A percentile compares a stretch with the other conserved stretches of the same genome.
These are phyloP conservation scores for Drosophila parabipectinata DNA, from an alignment of 1,140 invertebrate genomes.

Conservation along the genomic window DNA sequence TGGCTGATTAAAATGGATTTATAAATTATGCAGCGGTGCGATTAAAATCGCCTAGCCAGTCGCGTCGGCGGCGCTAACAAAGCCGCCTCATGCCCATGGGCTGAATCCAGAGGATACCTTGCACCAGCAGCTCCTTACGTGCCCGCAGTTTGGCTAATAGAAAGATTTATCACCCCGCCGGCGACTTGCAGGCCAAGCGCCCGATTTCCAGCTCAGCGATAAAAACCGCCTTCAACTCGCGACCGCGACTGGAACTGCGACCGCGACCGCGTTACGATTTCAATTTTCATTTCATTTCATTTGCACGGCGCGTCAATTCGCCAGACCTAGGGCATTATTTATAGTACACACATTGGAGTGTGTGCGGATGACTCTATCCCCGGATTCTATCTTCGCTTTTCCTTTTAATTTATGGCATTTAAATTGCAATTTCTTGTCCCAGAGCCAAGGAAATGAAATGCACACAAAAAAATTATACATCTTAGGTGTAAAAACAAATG, in stretches of 20 bases:
- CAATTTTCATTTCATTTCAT: slow-evolving; percentile 79
- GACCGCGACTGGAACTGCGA: slow-evolving; percentile 1
- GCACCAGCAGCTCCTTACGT: slow-evolving; percentile 23
- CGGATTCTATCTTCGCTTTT: slow-evolving; percentile 57
- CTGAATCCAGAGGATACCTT: background rate
- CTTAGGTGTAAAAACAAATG: background rate
- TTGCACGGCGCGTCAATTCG: slow-evolving; percentile 68
- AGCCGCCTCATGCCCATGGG: slow-evolving; percentile 32
- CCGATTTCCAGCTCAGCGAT: slow-evolving; percentile 68
- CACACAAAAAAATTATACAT: background rate
- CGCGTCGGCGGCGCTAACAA: slow-evolving; percentile 71
- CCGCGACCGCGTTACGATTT: slow-evolving; percentile 56
- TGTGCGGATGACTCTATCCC: slow-evolving; percentile 12
- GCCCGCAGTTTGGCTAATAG: slow-evolving; percentile 77
- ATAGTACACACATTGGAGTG: slow-evolving; percentile 25
- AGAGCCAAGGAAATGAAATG: slow-evolving; percentile 6
- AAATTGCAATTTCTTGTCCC: slow-evolving; percentile 81
- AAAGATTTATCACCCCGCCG: slow-evolving; percentile 79
- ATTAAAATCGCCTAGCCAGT: slow-evolving; percentile 73
- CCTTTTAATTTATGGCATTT: slow-evolving; percentile 78
- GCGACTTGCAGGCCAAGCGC: slow-evolving; percentile 54
- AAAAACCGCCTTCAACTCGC: slow-evolving; percentile 57
- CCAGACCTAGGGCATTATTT: slow-evolving; percentile 63
- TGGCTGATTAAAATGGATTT: slow-evolving; percentile 81
- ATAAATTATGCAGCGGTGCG: slow-evolving; percentile 82